Evolutionary conservation across 2,888 invertebrate genomes (phyloP), one percentile per base, ranked within the genome.

Genomic region (Spatulosminthurus flaviceps): DNA sequence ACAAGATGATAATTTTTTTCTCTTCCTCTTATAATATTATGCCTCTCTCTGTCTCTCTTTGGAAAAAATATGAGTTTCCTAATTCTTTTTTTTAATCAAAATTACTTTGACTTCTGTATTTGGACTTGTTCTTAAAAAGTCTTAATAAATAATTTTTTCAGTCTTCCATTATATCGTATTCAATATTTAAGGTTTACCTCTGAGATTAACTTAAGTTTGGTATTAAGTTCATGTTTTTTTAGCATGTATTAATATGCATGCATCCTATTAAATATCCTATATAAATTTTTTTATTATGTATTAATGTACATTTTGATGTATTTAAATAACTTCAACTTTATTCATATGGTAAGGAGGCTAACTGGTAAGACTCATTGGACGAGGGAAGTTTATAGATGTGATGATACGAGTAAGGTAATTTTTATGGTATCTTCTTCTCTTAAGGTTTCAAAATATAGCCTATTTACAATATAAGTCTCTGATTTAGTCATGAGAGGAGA

Each of bases 71-170:
- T 75, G 66, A 9, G 22, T 34, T 75, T 64, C 29, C 60, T 24
- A 66, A 64, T 26, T 66, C 66, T 60, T 75, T 75, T 75, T 75
- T 19, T 75, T 75, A n/a, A n/a, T n/a, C n/a, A n/a, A n/a, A n/a
- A n/a, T 75, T 24, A 26, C 51, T 4, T 51, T 16, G 51, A 5
- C 51, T 51, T n/a, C 51, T 51, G 51, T 51, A 51, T 51, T 51
- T 51, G 51, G 51, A 51, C 51, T 51, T 19, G 2, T 51, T 5
- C 51, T 19, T 51, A 19, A 51, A n/a, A n/a, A 11, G 4, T 34
- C 34, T 51, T 19, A 51, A 2, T 13, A 51, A 19, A 51, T 11
- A 51, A n/a, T n/a, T n/a, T n/a, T n/a, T 51, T 16, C 51, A n/a
- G 16, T 13, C 19, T 51, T 41, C 41, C 13, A 41, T 9, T 9